Base-by-base conservation (phyloP, 2,888 invertebrate genomes). In the Eumerus sabulonum region DNA sequence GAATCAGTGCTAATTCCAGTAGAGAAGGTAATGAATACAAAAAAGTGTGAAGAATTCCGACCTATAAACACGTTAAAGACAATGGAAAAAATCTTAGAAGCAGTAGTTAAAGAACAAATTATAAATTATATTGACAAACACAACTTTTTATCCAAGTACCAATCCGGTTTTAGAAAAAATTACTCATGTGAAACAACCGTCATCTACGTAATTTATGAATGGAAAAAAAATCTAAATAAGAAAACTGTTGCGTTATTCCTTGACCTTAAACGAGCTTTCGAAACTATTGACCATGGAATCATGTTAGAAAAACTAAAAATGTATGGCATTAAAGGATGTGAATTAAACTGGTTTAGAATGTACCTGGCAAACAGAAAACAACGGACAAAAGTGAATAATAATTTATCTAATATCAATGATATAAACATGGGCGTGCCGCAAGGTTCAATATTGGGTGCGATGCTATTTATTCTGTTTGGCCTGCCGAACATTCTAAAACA, bases 361-460 rank as follows among this genome's bases (percentile, higher is more conserved):
- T 40, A n/a, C n/a, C n/a, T 40, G 40, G 9, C 11, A n/a, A n/a
- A 40, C 11, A 40, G 40, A 40, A 11, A 40, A n/a, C 40, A 40
- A 40, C 40, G 40, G 12, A 40, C 40, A n/a, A 40, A 40, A 40
- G 40, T 40, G 40, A 40, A 40, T 40, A 40, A 40, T 40, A 40
- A 11, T 11, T 11, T 40, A n/a, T 40, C 40, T 27, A 27, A 27
- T 27, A 27, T 27, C 27, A 27, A 27, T 2, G 27, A 27, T 27
- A 27, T 27, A 27, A 27, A 7, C 27, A 27, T 27, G 27, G 27
- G 27, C 27, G 27, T 27, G 2, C 27, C 27, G 7, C 27, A 27
- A 27, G 27, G 27, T 27, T 27, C 27, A 27, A 7, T 27, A 27
- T 27, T 27, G 27, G 27, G 27, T 27, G 27, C 7, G 27, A 27